A percentile compares a stretch with the other conserved stretches of the same genome.
phyloP scores from a whole-genome alignment of 2,888 invertebrate species.

The Tyria jacobaeae region DNA sequence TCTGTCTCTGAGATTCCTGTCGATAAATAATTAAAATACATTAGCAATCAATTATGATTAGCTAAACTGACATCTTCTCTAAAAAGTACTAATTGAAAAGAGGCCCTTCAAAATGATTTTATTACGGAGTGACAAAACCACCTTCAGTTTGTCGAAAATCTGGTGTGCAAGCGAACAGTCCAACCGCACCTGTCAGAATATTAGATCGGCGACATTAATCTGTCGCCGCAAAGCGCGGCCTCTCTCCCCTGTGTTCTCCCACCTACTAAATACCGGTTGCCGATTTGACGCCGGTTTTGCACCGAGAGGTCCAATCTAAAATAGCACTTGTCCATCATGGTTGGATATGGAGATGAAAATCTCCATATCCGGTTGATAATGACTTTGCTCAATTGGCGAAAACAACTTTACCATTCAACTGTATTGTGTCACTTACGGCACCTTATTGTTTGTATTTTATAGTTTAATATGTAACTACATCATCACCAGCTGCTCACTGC shows the following conservation, averaged over 20 bases:
- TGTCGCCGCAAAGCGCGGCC: slow-evolving; percentile 53
- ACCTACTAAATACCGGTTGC: slow-evolving; percentile 15
- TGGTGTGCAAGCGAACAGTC: slow-evolving; percentile 26
- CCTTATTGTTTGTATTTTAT: no score
- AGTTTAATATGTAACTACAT: no score
- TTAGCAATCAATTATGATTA: neutral
- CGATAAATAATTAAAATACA: neutral
- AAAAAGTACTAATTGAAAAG: neutral
- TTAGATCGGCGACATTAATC: slow-evolving; percentile 81
- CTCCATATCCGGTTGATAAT: slow-evolving; percentile 69
- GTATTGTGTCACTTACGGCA: neutral
- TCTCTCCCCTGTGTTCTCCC: slow-evolving; percentile 18
- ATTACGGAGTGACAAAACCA: slow-evolving; percentile 19
- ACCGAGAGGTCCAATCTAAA: slow-evolving; percentile 75
- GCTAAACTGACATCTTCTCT: neutral
- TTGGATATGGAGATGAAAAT: no score
- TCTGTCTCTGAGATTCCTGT: neutral
- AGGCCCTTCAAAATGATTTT: neutral
- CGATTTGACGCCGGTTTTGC: slow-evolving; percentile 36
- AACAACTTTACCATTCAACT: neutral
- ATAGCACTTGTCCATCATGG: slow-evolving; percentile 70
- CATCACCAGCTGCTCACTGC: no score
- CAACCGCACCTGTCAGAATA: slow-evolving; percentile 79
- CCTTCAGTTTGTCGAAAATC: slow-evolving; percentile 32
- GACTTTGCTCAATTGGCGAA: slow-evolving; percentile 17